Percentiles rank a stretch among this genome's conserved stretches.
phyloP scores from a whole-genome alignment of 2,113 vertebrate species.

The Otolemur garnettii region DNA sequence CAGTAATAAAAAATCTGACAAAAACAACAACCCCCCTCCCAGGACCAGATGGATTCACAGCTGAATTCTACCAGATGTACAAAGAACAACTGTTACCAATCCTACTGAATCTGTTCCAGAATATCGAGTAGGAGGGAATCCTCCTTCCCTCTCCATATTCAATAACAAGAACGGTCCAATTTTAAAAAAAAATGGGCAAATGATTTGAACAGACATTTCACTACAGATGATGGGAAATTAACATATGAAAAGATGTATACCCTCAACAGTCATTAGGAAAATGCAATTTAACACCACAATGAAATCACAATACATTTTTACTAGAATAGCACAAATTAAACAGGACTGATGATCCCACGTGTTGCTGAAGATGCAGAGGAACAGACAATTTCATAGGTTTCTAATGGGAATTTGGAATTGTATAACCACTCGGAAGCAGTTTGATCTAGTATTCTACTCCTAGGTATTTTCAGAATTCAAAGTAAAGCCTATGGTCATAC shows the following conservation, averaged over 20 bases:
- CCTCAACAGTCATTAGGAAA: constrained; percentile 26
- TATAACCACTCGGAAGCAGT: background rate
- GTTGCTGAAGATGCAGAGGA: background rate
- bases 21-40: background rate
- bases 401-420: constrained; percentile 5
- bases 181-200: background rate
- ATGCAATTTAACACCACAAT: background rate
- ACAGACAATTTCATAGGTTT: background rate
- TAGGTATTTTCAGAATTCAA: background rate
- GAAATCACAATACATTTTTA: background rate
- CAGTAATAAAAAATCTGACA: background rate
- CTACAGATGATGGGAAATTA: constrained; percentile 32
- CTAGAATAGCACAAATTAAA: constrained; percentile 41
- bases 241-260: background rate
- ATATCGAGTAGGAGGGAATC: background rate
- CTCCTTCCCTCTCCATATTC: background rate
- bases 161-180: background rate
- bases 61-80: background rate
- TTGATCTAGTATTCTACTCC: background rate
- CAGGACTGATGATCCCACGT: background rate
- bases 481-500: background rate
- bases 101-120: background rate
- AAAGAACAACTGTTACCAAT: background rate
- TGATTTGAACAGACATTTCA: background rate
- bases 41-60: background rate